phyloP scores from a whole-genome alignment of 2,888 invertebrate genomes.

The Suillia variegata region DNA sequence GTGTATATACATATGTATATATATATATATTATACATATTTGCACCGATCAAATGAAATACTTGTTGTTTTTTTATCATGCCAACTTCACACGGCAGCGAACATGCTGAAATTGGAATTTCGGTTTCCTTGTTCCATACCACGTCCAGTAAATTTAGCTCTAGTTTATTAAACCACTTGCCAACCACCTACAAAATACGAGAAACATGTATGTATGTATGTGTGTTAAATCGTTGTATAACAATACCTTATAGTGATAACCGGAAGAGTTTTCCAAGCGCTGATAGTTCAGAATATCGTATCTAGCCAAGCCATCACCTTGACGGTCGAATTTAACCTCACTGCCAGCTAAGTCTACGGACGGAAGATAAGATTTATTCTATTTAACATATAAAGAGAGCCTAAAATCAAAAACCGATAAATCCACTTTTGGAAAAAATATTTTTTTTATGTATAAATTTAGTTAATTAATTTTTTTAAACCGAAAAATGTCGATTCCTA shows the following conservation, averaged over 20 bases:
- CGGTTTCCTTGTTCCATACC: constrained; percentile 65
- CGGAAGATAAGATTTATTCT: too few relatives aligned
- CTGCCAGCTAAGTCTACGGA: constrained; percentile 71
- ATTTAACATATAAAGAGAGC: neutral
- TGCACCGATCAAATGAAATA: too few relatives aligned
- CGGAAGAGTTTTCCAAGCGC: constrained; percentile 57
- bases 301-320: constrained; percentile 75
- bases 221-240: constrained; percentile 28
- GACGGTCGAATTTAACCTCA: constrained; percentile 71
- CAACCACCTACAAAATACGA: constrained; percentile 65
- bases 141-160: constrained; percentile 61
- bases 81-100: constrained; percentile 72
- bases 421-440: too few relatives aligned
- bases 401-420: too few relatives aligned
- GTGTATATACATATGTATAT: too few relatives aligned
- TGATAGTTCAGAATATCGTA: constrained; percentile 78
- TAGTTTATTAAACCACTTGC: constrained; percentile 68
- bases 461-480: too few relatives aligned
- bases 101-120: constrained; percentile 71
- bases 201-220: too few relatives aligned
- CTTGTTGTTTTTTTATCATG: constrained; percentile 71
- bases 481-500: too few relatives aligned
- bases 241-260: constrained; percentile 61
- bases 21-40: too few relatives aligned
- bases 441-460: too few relatives aligned